These are phyloP conservation scores for Lymantria monacha DNA, from an alignment of 2,888 invertebrate species.

Conservation along the genomic window DNA sequence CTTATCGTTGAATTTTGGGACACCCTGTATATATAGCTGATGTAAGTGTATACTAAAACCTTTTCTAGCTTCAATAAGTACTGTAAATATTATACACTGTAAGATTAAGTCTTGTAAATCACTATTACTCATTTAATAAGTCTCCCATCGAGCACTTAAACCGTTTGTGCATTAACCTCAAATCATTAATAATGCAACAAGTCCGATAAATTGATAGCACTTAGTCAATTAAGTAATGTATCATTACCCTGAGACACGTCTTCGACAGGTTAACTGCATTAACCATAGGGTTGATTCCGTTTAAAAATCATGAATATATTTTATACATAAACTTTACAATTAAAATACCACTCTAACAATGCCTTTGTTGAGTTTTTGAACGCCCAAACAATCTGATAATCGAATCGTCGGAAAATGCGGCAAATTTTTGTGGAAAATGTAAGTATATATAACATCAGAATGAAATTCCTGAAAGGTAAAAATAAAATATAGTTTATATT, in stretches of 20 bases:
- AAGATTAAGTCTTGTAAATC: no score
- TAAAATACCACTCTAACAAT: slow-evolving; percentile 3
- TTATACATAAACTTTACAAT: background rate
- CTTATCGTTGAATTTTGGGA: no score
- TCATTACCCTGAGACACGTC: slow-evolving; percentile 21
- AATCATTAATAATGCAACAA: slow-evolving; percentile 19
- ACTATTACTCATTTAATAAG: no score
- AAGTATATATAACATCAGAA: background rate
- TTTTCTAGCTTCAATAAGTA: no score
- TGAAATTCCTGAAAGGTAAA: background rate
- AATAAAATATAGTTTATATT: no score
- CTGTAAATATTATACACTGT: no score
- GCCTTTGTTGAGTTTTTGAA: slow-evolving; percentile 1
- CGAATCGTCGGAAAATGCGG: background rate
- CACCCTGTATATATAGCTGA: no score
- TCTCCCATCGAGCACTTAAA: no score
- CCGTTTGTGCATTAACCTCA: slow-evolving; percentile 4
- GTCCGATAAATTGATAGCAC: slow-evolving; percentile 21
- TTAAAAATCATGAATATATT: no score
- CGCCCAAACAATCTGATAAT: slow-evolving; percentile 1
- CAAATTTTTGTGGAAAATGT: slow-evolving; percentile 1
- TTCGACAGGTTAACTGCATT: slow-evolving; percentile 16
- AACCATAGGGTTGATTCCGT: slow-evolving; percentile 8
- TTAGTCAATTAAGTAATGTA: slow-evolving; percentile 24
- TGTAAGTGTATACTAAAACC: no score